A percentile compares a stretch with the other conserved stretches of the same genome.
phyloP scores from a whole-genome alignment of 2,113 vertebrate species.

The Mugil cephalus region DNA sequence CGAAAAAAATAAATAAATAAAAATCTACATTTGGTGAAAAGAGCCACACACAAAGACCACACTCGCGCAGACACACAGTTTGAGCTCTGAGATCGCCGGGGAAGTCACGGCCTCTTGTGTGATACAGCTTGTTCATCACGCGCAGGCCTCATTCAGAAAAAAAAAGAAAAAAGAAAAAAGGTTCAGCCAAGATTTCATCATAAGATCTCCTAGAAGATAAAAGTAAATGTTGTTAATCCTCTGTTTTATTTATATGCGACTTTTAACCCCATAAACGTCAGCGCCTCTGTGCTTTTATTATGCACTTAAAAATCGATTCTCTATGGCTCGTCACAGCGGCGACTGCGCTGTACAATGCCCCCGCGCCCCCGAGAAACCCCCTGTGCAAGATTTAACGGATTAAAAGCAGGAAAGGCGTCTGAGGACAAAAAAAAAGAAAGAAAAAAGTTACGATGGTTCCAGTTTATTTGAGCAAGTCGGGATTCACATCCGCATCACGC shows the following conservation, averaged over 20 bases:
- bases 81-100: conserved; percentile 5
- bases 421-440: neutral
- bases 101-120: conserved; percentile 24
- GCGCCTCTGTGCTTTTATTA: neutral
- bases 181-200: conserved; percentile 23
- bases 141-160: conserved; percentile 13
- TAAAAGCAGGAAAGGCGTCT: neutral
- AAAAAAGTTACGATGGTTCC: neutral
- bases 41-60: neutral
- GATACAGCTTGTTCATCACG: conserved; percentile 34
- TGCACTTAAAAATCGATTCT: too few species aligned
- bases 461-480: conserved; percentile 44
- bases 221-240: neutral
- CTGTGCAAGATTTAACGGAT: neutral
- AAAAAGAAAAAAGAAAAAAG: conserved; percentile 10
- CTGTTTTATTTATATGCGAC: neutral
- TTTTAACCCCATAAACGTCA: neutral
- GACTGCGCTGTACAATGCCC: too few species aligned
- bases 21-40: neutral
- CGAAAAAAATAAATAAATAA: neutral
- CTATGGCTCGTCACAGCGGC: too few species aligned
- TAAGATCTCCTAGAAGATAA: conserved; percentile 1
- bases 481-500: conserved; percentile 25
- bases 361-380: too few species aligned
- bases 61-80: neutral